Conservation (phyloP, 2,888 invertebrate genomes). For the Metacarcinus magister region DNA sequence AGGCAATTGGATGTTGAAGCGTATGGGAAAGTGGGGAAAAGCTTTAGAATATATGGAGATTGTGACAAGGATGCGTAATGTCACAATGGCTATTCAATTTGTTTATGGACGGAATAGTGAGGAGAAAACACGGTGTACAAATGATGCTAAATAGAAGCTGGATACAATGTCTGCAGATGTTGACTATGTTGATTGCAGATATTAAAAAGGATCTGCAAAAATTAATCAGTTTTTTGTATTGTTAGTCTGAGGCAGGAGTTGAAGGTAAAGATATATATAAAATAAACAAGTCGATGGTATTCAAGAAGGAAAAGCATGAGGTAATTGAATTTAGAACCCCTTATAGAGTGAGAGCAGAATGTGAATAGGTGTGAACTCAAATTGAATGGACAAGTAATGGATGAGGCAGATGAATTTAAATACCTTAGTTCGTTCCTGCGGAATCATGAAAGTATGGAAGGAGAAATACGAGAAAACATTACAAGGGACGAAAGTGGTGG, state of each 20-base stretch:
- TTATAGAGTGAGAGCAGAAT: not conserved
- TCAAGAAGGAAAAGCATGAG: too few species aligned
- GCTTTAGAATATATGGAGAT: not conserved
- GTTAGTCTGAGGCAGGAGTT: too few species aligned
- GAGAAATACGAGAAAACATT: not conserved
- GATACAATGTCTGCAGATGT: too few species aligned
- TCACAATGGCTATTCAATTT: not conserved
- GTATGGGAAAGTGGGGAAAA: not conserved
- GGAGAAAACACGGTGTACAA: not conserved
- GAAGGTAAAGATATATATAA: too few species aligned
- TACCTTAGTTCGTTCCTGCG: not conserved
- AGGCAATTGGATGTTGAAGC: not conserved
- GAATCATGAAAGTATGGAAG: not conserved
- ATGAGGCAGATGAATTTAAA: not conserved
- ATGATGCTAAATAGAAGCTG: too few species aligned
- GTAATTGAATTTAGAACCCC: too few species aligned
- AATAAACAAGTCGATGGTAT: too few species aligned
- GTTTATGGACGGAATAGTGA: not conserved
- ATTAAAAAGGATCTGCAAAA: too few species aligned
- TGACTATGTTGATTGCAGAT: too few species aligned
- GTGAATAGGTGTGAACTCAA: not conserved
- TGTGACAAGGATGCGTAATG: not conserved
- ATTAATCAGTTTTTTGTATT: too few species aligned
- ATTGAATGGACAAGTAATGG: not conserved
- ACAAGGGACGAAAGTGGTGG: not conserved